Conservation (phyloP, 2,888 invertebrate genomes). For the Eudasyphora cyanicolor region DNA sequence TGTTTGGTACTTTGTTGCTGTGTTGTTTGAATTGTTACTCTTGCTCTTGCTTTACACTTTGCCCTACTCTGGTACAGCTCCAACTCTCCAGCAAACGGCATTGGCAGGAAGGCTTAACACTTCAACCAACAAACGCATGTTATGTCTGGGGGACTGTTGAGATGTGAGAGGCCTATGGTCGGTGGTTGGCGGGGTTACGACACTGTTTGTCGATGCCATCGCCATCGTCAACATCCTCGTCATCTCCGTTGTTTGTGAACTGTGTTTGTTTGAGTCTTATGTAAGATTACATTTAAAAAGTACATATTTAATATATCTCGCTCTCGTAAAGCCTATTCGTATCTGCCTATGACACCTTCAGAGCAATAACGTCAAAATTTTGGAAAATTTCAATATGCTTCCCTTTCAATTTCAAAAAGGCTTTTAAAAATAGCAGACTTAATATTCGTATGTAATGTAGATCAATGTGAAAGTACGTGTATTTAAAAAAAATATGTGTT, state of each 20-base stretch:
- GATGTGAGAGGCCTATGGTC: not conserved
- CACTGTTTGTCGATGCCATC: not conserved
- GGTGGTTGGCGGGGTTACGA: not conserved
- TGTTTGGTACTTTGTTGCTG: not conserved
- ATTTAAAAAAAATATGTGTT: too few relatives aligned
- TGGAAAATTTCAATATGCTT: too few relatives aligned
- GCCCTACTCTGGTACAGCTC: not conserved
- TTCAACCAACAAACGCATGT: conserved; percentile 53
- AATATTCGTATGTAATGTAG: too few relatives aligned
- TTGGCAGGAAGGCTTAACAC: conserved; percentile 51
- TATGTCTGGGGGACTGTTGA: not conserved
- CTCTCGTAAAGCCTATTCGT: not conserved
- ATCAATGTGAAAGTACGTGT: too few relatives aligned
- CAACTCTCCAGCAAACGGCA: not conserved
- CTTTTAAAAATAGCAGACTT: too few relatives aligned
- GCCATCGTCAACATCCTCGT: not conserved
- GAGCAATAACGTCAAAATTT: too few relatives aligned
- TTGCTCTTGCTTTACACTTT: not conserved
- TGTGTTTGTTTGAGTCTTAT: conserved; percentile 48
- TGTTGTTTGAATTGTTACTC: conserved; percentile 18
- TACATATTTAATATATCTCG: conserved; percentile 23
- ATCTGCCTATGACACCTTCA: not conserved
- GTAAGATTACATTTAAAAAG: conserved; percentile 45
- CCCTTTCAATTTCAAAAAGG: too few relatives aligned
- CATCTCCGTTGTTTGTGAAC: conserved; percentile 16